Percentiles rank a stretch among this genome's conserved stretches.
phyloP scores from a whole-genome alignment of 2,113 vertebrate species.

The Pseudorhombus dupliciocellatus region DNA sequence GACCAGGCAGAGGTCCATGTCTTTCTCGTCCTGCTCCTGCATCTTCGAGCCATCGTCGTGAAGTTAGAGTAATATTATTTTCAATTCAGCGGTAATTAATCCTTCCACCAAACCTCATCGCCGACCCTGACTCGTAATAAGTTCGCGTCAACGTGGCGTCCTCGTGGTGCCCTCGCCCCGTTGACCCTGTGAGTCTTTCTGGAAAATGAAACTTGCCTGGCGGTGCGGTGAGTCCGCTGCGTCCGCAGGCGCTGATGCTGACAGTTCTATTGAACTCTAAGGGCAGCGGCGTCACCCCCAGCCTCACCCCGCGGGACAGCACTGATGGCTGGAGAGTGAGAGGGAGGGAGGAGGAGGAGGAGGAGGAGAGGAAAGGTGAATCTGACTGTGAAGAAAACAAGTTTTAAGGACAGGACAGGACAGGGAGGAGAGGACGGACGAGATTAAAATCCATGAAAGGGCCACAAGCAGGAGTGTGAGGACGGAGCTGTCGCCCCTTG shows the following conservation, averaged over 20 bases:
- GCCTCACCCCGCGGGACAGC: slow-evolving; percentile 44
- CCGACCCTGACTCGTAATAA: background rate
- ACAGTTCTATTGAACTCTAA: slow-evolving; percentile 39
- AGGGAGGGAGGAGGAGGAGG: slow-evolving; percentile 11
- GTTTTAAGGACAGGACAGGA: background rate
- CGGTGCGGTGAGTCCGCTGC: slow-evolving; percentile 15
- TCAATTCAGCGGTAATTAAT: background rate
- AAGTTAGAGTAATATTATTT: too few relatives aligned
- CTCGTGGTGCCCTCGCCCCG: background rate
- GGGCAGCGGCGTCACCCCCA: slow-evolving; percentile 33
- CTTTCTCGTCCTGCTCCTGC: too few relatives aligned
- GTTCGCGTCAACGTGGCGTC: background rate
- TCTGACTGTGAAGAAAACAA: slow-evolving; percentile 19
- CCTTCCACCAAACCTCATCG: too few relatives aligned
- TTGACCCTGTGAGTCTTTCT: background rate
- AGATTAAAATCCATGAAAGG: background rate
- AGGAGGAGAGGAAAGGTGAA: slow-evolving; percentile 14
- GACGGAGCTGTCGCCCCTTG: slow-evolving; percentile 6
- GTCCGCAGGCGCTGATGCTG: slow-evolving; percentile 34
- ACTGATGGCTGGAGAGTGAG: slow-evolving; percentile 51
- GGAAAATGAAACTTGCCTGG: background rate
- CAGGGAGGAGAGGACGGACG: background rate
- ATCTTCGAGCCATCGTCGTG: too few relatives aligned
- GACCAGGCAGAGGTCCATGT: too few relatives aligned
- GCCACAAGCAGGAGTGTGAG: background rate